Evolutionary conservation across 2,113 vertebrate genomes (phyloP).

Genomic region (Galemys pyrenaicus): DNA sequence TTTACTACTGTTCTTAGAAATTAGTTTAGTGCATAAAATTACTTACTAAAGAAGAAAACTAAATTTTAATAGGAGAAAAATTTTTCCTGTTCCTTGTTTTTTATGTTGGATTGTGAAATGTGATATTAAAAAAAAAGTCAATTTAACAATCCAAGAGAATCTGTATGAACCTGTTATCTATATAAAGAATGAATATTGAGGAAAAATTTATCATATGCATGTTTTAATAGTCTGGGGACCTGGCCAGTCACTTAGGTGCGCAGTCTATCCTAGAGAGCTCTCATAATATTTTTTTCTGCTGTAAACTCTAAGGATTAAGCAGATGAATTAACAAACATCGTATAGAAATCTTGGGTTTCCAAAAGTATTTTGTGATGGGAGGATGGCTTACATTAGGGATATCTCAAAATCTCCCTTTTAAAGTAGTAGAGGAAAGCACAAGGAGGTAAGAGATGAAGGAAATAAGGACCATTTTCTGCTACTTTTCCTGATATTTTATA

Average conservation of each 20-base stretch:
- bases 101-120: background rate
- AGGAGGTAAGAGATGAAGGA: background rate
- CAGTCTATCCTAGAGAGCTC: background rate
- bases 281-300: background rate
- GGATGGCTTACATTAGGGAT: background rate
- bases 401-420: background rate
- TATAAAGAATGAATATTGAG: background rate
- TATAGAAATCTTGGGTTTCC: background rate
- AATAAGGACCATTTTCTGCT: background rate
- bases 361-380: background rate
- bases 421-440: background rate
- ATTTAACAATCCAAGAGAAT: background rate
- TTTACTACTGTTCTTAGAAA: background rate
- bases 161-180: background rate
- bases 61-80: background rate
- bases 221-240: background rate
- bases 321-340: background rate
- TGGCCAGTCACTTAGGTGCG: background rate
- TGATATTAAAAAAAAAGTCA: background rate
- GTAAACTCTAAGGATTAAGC: background rate
- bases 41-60: background rate
- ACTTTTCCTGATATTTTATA: background rate
- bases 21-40: background rate
- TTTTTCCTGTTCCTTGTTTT: no score
- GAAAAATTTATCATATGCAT: background rate